phyloP scores from a whole-genome alignment of 2,797 vertebrate genomes.

The Alcedo atthis region DNA sequence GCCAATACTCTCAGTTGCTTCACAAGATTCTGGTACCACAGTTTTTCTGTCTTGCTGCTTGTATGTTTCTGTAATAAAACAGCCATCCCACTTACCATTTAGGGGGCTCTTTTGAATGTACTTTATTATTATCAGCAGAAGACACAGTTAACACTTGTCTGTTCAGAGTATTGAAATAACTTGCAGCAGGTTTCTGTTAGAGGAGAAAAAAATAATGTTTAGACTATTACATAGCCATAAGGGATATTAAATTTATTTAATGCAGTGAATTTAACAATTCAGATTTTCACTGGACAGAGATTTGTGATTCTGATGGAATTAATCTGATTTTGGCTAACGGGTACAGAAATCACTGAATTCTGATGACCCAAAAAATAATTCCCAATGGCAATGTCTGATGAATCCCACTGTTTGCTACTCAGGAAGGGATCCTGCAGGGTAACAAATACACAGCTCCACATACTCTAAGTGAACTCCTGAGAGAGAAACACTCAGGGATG shows the following conservation, averaged over 20 bases:
- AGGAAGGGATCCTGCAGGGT: background rate
- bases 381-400: background rate
- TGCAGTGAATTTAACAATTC: background rate
- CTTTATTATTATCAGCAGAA: slow-evolving; percentile 56
- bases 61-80: background rate
- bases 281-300: background rate
- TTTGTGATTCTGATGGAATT: background rate
- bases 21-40: background rate
- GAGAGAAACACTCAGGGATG: rapidly evolving
- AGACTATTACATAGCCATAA: background rate
- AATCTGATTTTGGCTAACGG: background rate
- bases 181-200: slow-evolving; percentile 77
- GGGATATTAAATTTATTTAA: background rate
- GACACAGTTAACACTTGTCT: slow-evolving; percentile 79
- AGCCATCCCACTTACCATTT: slow-evolving; percentile 72
- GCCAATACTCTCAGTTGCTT: background rate
- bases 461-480: background rate
- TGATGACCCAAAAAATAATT: background rate
- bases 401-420: background rate
- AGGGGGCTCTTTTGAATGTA: background rate
- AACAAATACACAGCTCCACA: background rate
- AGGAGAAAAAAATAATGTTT: background rate
- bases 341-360: background rate
- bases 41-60: background rate
- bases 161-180: slow-evolving; percentile 78